Conservation (phyloP, 2,888 invertebrate genomes). For the Dyspetes luteomarginatus region DNA sequence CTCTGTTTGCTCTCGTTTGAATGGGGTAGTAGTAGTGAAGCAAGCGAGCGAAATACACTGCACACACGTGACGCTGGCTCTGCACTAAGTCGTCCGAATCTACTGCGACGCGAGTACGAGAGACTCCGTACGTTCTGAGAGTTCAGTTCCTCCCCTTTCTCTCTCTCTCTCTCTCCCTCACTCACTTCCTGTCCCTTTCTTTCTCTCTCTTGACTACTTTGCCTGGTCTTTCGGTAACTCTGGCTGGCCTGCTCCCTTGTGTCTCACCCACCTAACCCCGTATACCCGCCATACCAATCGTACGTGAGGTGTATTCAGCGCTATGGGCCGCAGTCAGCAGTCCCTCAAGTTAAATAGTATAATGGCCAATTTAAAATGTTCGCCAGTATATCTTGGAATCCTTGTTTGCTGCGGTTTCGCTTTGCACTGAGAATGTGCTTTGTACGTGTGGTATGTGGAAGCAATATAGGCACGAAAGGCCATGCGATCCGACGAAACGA, state of each 20-base stretch:
- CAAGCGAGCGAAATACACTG: slow-evolving; percentile 34
- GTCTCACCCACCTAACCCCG: slow-evolving; percentile 44
- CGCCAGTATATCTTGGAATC: slow-evolving; percentile 80
- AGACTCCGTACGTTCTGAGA: slow-evolving; percentile 26
- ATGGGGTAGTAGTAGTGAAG: slow-evolving; percentile 71
- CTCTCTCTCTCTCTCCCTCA: slow-evolving; percentile 26
- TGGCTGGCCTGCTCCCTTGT: slow-evolving; percentile 54
- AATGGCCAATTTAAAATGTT: slow-evolving; percentile 84
- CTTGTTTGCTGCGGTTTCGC: slow-evolving; percentile 74
- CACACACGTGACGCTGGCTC: slow-evolving; percentile 72
- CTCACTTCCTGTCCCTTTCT: slow-evolving; percentile 21
- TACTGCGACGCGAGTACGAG: slow-evolving; percentile 20
- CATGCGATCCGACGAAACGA: neutral
- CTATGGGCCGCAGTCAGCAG: slow-evolving; percentile 64
- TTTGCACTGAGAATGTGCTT: slow-evolving; percentile 3
- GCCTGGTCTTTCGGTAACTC: slow-evolving; percentile 68
- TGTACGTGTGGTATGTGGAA: slow-evolving; percentile 6
- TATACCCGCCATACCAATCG: slow-evolving; percentile 55
- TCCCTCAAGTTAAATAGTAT: slow-evolving; percentile 83
- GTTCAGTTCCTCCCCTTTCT: slow-evolving; percentile 16
- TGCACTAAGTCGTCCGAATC: slow-evolving; percentile 67
- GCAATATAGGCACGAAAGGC: neutral
- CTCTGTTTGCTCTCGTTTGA: slow-evolving; percentile 80
- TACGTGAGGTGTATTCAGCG: slow-evolving; percentile 62
- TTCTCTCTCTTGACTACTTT: slow-evolving; percentile 69